Percentiles rank a stretch among this genome's conserved stretches.
Conservation (phyloP, 2,113 vertebrate species). For the Esox niger region DNA sequence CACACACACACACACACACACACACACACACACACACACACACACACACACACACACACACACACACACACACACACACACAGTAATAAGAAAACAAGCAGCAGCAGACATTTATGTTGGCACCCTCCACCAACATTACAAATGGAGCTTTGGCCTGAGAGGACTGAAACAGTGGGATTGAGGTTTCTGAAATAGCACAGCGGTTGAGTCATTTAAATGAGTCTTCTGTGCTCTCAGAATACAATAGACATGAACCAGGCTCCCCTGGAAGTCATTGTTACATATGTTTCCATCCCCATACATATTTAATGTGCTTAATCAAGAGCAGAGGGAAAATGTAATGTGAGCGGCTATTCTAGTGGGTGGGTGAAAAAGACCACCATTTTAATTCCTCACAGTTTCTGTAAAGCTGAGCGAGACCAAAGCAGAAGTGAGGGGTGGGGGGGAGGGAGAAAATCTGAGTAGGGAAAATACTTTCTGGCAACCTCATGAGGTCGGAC, state of each 20-base stretch:
- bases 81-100: conserved; percentile 49
- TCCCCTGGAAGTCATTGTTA: conserved; percentile 58
- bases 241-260: conserved; percentile 51
- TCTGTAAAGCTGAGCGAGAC: conserved; percentile 33
- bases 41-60: conserved; percentile 3
- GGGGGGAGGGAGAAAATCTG: conserved; percentile 14
- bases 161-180: conserved; percentile 51
- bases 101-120: conserved; percentile 68
- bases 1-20: neutral
- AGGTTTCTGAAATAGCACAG: conserved; percentile 64
- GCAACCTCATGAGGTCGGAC: conserved; percentile 31
- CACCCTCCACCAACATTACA: conserved; percentile 47
- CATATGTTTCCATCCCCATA: conserved; percentile 56
- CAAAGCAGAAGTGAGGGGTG: neutral
- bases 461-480: conserved; percentile 33
- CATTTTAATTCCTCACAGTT: conserved; percentile 12
- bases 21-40: neutral
- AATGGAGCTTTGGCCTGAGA: conserved; percentile 52
- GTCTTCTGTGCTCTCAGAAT: conserved; percentile 50
- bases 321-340: conserved; percentile 51
- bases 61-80: conserved; percentile 10
- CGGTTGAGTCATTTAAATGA: conserved; percentile 56
- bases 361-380: conserved; percentile 26
- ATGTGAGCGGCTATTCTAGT: conserved; percentile 37
- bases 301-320: conserved; percentile 63